phyloP scores from a whole-genome alignment of 2,113 vertebrate genomes.

The Ceratotherium simum region DNA sequence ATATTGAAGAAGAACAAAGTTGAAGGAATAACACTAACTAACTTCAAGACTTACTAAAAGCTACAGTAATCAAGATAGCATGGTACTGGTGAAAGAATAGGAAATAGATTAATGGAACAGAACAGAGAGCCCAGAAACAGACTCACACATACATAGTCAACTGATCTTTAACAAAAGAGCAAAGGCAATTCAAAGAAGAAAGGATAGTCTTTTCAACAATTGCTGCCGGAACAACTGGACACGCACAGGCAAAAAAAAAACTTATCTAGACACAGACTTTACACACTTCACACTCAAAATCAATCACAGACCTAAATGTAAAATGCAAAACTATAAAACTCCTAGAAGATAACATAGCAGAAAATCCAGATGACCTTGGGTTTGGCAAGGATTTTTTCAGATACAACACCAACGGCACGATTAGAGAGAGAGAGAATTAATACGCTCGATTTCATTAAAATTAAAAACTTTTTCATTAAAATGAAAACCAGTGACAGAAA shows the following conservation, averaged over 20 bases:
- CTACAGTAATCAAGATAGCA: background rate
- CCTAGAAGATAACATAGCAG: background rate
- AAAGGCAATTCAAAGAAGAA: background rate
- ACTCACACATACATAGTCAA: too few species aligned
- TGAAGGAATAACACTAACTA: background rate
- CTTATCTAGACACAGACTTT: background rate
- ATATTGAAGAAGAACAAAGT: background rate
- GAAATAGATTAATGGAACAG: too few species aligned
- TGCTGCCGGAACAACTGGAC: background rate
- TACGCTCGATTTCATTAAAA: background rate
- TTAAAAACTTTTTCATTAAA: background rate
- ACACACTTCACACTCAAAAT: background rate
- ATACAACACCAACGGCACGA: background rate
- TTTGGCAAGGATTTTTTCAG: background rate
- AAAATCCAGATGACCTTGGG: background rate
- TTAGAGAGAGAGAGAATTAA: background rate
- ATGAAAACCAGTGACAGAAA: background rate
- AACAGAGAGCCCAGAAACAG: too few species aligned
- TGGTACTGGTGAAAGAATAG: background rate
- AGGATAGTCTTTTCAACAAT: background rate
- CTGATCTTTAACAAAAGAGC: too few species aligned
- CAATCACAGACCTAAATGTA: background rate
- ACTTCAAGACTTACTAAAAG: background rate
- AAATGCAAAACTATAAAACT: background rate
- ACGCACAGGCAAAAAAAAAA: background rate